These are phyloP conservation scores for Crypturellus undulatus DNA, from an alignment of 2,113 vertebrate genomes.

Conservation along the genomic window DNA sequence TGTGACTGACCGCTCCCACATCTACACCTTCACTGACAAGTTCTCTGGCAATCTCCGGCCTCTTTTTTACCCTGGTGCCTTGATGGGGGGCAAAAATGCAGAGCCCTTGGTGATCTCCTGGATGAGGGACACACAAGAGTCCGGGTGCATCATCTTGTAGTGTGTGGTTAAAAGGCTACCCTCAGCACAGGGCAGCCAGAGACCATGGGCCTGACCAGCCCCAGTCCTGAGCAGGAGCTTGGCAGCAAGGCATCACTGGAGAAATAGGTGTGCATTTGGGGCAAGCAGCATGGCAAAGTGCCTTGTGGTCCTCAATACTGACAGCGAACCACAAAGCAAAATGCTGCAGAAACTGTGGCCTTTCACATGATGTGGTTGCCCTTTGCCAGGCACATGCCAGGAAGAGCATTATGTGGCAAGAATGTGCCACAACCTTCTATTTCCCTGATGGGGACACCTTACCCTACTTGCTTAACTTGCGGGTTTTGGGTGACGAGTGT, in stretches of 20 bases:
- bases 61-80: conserved; percentile 85
- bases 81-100: conserved; percentile 78
- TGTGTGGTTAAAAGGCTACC: neutral
- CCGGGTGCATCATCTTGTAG: conserved; percentile 8
- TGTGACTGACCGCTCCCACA: conserved; percentile 74
- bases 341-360: neutral
- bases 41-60: conserved; percentile 84
- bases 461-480: neutral
- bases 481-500: neutral
- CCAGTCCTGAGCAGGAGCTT: accelerated
- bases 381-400: accelerated
- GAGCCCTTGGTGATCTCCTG: conserved; percentile 75
- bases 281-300: neutral
- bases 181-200: neutral
- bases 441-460: neutral
- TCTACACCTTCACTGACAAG: conserved; percentile 84
- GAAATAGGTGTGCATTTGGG: neutral
- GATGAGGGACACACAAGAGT: conserved; percentile 37
- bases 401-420: neutral
- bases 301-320: neutral
- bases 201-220: neutral
- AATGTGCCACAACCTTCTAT: neutral
- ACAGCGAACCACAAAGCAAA: neutral
- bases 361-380: neutral
- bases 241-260: neutral